Evolutionary conservation across 2,888 invertebrate species (phyloP).

Genomic region (Apotomis betuletana): DNA sequence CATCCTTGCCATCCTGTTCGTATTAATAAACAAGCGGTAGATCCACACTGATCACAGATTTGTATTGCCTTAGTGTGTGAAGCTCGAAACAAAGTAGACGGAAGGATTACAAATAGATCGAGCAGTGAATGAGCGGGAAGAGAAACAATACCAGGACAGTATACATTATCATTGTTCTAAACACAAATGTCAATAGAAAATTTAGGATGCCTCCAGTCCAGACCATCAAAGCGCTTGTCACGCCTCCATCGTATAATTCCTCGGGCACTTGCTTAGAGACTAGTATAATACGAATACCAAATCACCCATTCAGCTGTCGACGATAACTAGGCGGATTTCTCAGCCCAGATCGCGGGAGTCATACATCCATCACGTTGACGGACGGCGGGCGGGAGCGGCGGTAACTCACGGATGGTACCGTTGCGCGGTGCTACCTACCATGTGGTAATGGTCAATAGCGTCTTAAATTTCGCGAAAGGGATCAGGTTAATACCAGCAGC

Average conservation of each 20-base stretch:
- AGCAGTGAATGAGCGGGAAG: neutral
- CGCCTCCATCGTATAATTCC: slow-evolving; percentile 33
- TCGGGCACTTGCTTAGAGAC: slow-evolving; percentile 30
- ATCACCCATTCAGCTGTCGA: slow-evolving; percentile 41
- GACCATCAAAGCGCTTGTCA: slow-evolving; percentile 20
- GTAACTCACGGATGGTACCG: slow-evolving; percentile 42
- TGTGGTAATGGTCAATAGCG: slow-evolving; percentile 32
- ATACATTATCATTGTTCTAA: slow-evolving; percentile 22
- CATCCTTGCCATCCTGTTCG: slow-evolving; percentile 26
- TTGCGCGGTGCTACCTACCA: slow-evolving; percentile 17
- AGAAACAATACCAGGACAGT: neutral
- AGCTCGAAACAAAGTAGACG: neutral
- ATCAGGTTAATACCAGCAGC: slow-evolving; percentile 23
- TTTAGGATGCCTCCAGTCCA: slow-evolving; percentile 27
- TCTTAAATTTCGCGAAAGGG: slow-evolving; percentile 35
- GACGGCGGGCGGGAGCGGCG: slow-evolving; percentile 39
- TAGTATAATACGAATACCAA: slow-evolving; percentile 42
- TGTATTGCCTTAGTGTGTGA: neutral
- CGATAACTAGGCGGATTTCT: slow-evolving; percentile 38
- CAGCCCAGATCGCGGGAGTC: slow-evolving; percentile 35
- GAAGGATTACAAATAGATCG: neutral
- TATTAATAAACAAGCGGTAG: slow-evolving; percentile 12
- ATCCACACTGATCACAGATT: slow-evolving; percentile 1
- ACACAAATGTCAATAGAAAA: slow-evolving; percentile 17
- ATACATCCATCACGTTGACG: slow-evolving; percentile 42